Percentiles rank a stretch among this genome's conserved stretches.
Conservation (phyloP, 1,140 invertebrate genomes). For the Drosophila asahinai region DNA sequence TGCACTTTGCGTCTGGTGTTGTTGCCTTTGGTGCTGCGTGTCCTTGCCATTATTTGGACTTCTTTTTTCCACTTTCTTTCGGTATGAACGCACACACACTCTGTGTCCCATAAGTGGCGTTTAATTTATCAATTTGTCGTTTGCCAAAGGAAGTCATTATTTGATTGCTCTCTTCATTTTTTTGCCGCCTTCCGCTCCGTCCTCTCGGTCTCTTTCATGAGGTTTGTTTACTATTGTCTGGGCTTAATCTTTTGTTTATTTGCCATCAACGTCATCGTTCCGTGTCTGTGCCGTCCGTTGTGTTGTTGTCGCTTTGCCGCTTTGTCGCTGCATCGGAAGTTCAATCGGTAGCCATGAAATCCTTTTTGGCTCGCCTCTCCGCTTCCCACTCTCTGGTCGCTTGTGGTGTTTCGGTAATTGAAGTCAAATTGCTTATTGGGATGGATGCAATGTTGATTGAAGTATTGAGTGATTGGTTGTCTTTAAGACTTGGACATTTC, state of each 20-base stretch:
- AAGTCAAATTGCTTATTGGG: conserved; percentile 52
- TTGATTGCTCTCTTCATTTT: conserved; percentile 45
- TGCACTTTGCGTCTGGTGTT: conserved; percentile 63
- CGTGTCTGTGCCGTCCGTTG: conserved; percentile 16
- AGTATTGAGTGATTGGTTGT: conserved; percentile 3
- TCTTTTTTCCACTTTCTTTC: conserved; percentile 61
- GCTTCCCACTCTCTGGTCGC: background rate
- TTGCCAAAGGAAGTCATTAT: conserved; percentile 82
- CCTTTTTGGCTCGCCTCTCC: background rate
- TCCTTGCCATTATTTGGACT: conserved; percentile 74
- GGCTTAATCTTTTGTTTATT: conserved; percentile 73
- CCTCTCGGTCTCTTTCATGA: conserved; percentile 7
- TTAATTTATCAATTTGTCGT: conserved; percentile 83
- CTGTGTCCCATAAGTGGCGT: conserved; percentile 68
- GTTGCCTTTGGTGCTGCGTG: conserved; percentile 59
- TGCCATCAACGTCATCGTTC: conserved; percentile 60
- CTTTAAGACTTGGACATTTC: background rate
- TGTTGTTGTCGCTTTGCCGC: conserved; percentile 25
- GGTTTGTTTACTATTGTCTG: conserved; percentile 61
- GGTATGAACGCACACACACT: conserved; percentile 7
- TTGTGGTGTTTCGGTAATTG: conserved; percentile 47
- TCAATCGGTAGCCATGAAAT: conserved; percentile 54
- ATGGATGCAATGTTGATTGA: conserved; percentile 22
- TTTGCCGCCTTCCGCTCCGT: conserved; percentile 9
- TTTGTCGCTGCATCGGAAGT: conserved; percentile 47